Percentiles rank a stretch among this genome's conserved stretches.
phyloP scores from a whole-genome alignment of 2,113 vertebrate species.

The Bos indicus region DNA sequence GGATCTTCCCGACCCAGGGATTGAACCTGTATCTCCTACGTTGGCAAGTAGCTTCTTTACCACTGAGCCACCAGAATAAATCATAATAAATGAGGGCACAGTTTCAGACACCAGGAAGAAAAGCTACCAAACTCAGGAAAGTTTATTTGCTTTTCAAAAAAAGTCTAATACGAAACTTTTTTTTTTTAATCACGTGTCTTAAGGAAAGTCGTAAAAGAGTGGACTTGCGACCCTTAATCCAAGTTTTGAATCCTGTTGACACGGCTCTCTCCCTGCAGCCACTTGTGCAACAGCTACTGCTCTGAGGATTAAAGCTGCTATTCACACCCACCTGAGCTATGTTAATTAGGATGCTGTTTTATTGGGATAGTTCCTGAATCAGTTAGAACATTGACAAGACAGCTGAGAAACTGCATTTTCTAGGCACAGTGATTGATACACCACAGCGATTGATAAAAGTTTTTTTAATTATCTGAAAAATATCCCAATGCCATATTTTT shows the following conservation, averaged over 20 bases:
- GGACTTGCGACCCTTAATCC: conserved; percentile 61
- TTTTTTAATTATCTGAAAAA: not conserved
- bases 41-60: not conserved
- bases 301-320: not conserved
- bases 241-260: conserved; percentile 8
- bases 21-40: not conserved
- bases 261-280: not conserved
- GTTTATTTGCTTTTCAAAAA: conserved; percentile 54
- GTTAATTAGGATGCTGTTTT: not conserved
- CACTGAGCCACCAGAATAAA: not conserved
- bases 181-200: conserved; percentile 45
- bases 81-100: conserved; percentile 56
- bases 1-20: not conserved
- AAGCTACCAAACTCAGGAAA: conserved; percentile 30
- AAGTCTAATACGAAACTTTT: conserved; percentile 53
- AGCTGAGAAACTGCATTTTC: not conserved
- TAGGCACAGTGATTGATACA: not conserved
- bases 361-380: not conserved
- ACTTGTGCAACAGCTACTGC: conserved; percentile 41
- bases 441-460: not conserved
- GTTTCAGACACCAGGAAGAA: conserved; percentile 58
- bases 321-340: not conserved
- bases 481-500: not conserved
- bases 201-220: conserved; percentile 66
- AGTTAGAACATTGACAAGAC: not conserved